phyloP scores from a whole-genome alignment of 2,888 invertebrate species.

The Drosophila buzzatii region DNA sequence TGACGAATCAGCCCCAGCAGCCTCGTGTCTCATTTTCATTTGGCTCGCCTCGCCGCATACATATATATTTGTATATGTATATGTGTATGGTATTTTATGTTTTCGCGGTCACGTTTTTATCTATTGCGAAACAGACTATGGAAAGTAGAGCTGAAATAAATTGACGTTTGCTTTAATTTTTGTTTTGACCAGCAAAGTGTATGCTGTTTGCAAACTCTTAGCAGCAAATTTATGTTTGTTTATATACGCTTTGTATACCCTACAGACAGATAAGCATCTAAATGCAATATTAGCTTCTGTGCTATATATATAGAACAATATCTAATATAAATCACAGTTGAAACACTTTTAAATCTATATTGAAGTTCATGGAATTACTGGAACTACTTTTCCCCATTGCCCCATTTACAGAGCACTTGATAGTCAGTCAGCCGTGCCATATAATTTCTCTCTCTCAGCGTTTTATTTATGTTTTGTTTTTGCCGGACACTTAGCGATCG shows the following conservation, averaged over 20 bases:
- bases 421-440: not conserved
- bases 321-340: not conserved
- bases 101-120: constrained; percentile 80
- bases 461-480: constrained; percentile 58
- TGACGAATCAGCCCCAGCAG: constrained; percentile 26
- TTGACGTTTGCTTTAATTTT: constrained; percentile 54
- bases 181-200: constrained; percentile 24
- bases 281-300: not conserved
- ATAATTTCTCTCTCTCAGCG: constrained; percentile 7
- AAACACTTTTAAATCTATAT: rapidly evolving
- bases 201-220: constrained; percentile 10
- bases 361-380: too few relatives aligned
- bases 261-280: not conserved
- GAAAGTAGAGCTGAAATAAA: constrained; percentile 42
- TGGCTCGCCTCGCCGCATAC: constrained; percentile 21
- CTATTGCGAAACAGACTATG: constrained; percentile 53
- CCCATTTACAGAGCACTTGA: constrained; percentile 2
- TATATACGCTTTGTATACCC: constrained; percentile 11
- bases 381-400: not conserved
- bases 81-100: constrained; percentile 46
- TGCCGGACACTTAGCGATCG: constrained; percentile 35
- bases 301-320: not conserved
- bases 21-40: constrained; percentile 48
- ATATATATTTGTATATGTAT: not conserved
- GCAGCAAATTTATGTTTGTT: not conserved